These are phyloP conservation scores for Chelonus insularis DNA, from an alignment of 1,140 invertebrate genomes.

Conservation along the genomic window DNA sequence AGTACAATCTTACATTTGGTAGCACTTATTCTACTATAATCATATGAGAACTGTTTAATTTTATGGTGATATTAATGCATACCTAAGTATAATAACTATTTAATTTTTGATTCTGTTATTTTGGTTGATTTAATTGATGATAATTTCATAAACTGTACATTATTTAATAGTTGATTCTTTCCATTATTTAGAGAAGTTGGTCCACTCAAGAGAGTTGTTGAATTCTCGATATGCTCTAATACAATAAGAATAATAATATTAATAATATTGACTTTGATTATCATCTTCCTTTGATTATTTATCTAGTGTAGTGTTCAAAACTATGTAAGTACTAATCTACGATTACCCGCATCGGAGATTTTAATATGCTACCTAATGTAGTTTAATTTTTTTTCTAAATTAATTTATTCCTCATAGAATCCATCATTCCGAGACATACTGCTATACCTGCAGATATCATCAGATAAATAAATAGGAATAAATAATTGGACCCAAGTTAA, in stretches of 20 bases:
- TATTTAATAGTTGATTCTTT: conserved; percentile 4
- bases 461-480: conserved; percentile 4
- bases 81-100: too few relatives aligned
- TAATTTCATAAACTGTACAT: conserved; percentile 1
- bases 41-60: not conserved
- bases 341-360: conserved; percentile 19
- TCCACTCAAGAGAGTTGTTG: conserved; percentile 17
- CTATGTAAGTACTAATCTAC: conserved; percentile 7
- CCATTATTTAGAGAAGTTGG: conserved; percentile 10
- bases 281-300: conserved; percentile 4
- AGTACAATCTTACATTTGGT: not conserved
- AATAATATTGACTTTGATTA: conserved; percentile 26
- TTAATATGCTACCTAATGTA: conserved; percentile 6
- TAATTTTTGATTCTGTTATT: too few relatives aligned
- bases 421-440: not conserved
- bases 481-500: conserved; percentile 28
- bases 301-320: not conserved
- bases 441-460: not conserved
- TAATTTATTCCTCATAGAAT: not conserved
- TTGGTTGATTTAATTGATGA: too few relatives aligned
- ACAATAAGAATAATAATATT: too few relatives aligned
- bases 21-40: not conserved
- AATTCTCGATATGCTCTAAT: conserved; percentile 26
- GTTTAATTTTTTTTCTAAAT: conserved; percentile 5
- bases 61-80: not conserved